Evolutionary conservation across 2,113 vertebrate species (phyloP).

Genomic region (Pantherophis guttatus): DNA sequence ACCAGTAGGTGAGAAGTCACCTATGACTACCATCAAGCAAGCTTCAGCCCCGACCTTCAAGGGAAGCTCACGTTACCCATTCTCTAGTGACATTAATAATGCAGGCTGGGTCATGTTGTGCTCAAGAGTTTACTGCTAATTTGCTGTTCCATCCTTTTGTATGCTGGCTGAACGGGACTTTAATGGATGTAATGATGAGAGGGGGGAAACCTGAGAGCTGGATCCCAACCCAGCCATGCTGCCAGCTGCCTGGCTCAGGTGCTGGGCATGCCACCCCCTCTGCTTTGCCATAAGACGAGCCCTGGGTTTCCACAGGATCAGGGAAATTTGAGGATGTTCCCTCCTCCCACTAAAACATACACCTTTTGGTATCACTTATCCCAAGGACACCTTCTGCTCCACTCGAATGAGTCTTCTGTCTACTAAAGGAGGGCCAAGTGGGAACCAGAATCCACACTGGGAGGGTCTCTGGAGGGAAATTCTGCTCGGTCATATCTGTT

Average conservation of each 20-base stretch:
- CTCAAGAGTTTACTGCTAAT: constrained; percentile 56
- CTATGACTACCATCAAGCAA: neutral
- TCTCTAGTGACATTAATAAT: constrained; percentile 51
- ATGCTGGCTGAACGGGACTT: constrained; percentile 40
- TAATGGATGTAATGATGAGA: constrained; percentile 61
- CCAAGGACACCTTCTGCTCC: constrained; percentile 4
- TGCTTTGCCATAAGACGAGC: neutral
- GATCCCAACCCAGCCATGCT: constrained; percentile 35
- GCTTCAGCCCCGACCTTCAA: constrained; percentile 20
- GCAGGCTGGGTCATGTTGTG: constrained; percentile 46
- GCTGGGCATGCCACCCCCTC: neutral
- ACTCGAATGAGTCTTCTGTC: neutral
- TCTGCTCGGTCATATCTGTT: neutral
- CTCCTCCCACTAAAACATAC: neutral
- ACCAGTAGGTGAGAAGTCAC: neutral
- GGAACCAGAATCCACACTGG: neutral
- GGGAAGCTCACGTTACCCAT: constrained; percentile 45
- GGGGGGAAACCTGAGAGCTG: constrained; percentile 44
- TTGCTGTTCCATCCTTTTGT: constrained; percentile 55
- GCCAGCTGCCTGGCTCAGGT: constrained; percentile 41
- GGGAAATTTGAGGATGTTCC: constrained; percentile 12
- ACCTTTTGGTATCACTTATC: constrained; percentile 8
- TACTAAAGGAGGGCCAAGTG: neutral
- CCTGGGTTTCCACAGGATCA: constrained; percentile 21
- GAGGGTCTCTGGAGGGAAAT: neutral